Base-by-base conservation (phyloP, 1,140 invertebrate genomes). In the Eupristina koningsbergeri region DNA sequence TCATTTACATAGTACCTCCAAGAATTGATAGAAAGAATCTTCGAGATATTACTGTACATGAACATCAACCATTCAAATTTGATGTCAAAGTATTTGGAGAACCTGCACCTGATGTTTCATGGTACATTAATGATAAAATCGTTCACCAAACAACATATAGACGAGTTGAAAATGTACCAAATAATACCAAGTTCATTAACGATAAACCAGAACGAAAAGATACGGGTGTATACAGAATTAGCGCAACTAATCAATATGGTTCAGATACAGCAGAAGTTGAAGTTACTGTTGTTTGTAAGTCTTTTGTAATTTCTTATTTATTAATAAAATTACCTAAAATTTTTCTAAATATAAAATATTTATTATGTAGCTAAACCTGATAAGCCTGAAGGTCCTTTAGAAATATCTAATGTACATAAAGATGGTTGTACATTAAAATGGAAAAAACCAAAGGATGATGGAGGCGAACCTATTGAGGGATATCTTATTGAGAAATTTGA, bases 401-500 rank as follows among this genome's bases (percentile, higher is more conserved):
- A 98, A 90, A 97, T 99, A n/a, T 96, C 96, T 3, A 98, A 99
- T 89, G 95, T 99, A 69, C 94, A 97, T 93, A 98, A 98, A 87
- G 98, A 99, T 86, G 97, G 97, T 53, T 98, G 97, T 92, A 99
- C 96, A 80, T 94, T 99, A 5, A 97, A 98, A 89, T 99, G 99
- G 99, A 98, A 99, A 90, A 96, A 97, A 91, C 98, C 98, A 1
- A 99, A 98, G 89, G 98, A 99, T 91, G 98, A 99, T 91, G 99
- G 99, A 83, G 99, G 99, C 17, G 96, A 98, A 89, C 97, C 97
- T 5, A 96, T 99, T 86, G 97, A 98, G 88, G 96, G 95, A 53
- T 99, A 99, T 91, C 93, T 99, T 69, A 96, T 99, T 26, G 99
- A 99, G 92, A 99, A 99, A 91, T 97, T 96, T 90, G 97, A 98